Conservation (phyloP, 2,888 invertebrate genomes). For the Lepidochrysops patricia region DNA sequence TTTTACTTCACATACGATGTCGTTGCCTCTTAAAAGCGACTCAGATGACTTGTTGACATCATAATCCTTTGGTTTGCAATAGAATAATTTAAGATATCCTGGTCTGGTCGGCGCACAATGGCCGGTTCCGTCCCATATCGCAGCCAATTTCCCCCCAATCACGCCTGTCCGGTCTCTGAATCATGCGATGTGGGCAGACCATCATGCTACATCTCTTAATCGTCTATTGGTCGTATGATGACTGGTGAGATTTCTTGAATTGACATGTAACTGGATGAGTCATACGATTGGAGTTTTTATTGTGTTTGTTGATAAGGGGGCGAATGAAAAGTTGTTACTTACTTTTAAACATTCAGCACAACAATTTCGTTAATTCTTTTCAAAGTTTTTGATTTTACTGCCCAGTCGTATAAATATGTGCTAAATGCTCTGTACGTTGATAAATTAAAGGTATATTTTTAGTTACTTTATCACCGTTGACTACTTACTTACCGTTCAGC, state of each 20-base stretch:
- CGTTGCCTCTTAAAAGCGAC: not conserved
- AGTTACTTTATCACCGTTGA: not conserved
- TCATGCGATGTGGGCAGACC: constrained; percentile 35
- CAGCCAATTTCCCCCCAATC: constrained; percentile 40
- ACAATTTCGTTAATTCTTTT: not conserved
- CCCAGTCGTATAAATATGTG: not conserved
- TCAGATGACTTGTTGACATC: constrained; percentile 29
- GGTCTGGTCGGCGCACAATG: constrained; percentile 37
- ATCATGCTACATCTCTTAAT: not conserved
- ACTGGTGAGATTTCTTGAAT: not conserved
- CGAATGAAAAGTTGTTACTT: not conserved
- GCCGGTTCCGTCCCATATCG: constrained; percentile 37
- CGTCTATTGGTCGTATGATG: not conserved
- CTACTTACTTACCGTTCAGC: not conserved
- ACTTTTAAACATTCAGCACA: not conserved
- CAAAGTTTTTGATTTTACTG: not conserved
- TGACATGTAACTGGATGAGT: not conserved
- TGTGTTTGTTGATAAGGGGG: not conserved
- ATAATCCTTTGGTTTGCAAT: constrained; percentile 37
- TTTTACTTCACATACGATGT: not conserved
- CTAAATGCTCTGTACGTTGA: not conserved
- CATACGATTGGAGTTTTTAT: not conserved
- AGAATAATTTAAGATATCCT: constrained; percentile 41
- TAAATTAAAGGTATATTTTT: not conserved
- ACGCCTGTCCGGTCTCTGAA: constrained; percentile 32